phyloP scores from a whole-genome alignment of 2,113 vertebrate genomes.

The Loxodonta africana region DNA sequence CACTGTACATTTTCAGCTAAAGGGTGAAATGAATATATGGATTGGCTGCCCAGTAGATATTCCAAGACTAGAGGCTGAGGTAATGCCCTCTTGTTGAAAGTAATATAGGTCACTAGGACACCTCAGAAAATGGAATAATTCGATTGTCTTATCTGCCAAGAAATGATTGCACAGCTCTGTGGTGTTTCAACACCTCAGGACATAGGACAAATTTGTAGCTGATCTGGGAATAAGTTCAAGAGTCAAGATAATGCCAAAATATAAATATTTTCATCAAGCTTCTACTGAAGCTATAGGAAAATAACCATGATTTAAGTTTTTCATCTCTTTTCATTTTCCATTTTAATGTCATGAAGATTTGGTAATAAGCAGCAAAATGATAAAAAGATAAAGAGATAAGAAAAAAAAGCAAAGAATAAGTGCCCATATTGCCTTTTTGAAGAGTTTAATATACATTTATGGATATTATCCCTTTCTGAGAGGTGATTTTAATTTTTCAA shows the following conservation, averaged over 20 bases:
- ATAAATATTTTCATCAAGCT: conserved; percentile 22
- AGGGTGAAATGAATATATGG: neutral
- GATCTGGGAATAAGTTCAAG: conserved; percentile 4
- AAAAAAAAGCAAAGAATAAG: conserved; percentile 29
- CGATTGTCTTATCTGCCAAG: conserved; percentile 10
- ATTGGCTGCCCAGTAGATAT: neutral
- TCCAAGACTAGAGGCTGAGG: neutral
- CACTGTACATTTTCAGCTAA: conserved; percentile 31
- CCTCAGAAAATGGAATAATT: neutral
- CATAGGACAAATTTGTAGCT: conserved; percentile 42
- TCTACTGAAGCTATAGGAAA: conserved; percentile 6
- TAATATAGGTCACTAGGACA: conserved; percentile 4
- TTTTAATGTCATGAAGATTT: conserved; percentile 68
- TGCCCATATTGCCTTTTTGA: neutral
- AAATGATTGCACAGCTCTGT: conserved; percentile 19
- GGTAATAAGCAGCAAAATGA: conserved; percentile 68
- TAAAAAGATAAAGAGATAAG: conserved; percentile 34
- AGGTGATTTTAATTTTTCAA: conserved; percentile 61
- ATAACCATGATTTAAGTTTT: conserved; percentile 27
- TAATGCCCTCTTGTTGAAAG: neutral
- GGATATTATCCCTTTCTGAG: conserved; percentile 1
- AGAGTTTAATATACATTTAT: conserved; percentile 46
- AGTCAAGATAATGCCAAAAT: conserved; percentile 51
- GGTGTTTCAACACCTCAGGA: neutral
- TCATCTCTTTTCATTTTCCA: conserved; percentile 62